A percentile compares a stretch with the other conserved stretches of the same genome.
Conservation (phyloP, 37 sponge, comb jelly and placozoan genomes). For the Beroe ovata region DNA sequence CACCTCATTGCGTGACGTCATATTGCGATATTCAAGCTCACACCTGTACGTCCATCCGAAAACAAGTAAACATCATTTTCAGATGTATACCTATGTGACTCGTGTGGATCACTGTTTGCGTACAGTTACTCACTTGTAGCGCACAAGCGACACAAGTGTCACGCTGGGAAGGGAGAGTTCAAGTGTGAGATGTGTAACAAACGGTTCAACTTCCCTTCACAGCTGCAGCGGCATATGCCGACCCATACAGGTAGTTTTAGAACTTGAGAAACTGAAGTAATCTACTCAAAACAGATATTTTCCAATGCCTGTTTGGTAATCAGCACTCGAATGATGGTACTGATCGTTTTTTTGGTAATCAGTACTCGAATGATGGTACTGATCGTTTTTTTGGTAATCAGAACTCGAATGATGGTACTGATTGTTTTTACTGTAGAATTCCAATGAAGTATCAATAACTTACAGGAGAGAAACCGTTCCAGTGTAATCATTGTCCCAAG, state of each 20-base stretch:
- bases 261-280: too few relatives aligned
- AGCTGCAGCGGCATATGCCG: slow-evolving; percentile 60
- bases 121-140: slow-evolving; percentile 47
- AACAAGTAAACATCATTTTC: neutral
- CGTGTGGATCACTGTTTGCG: slow-evolving; percentile 56
- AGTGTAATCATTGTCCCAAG: slow-evolving; percentile 62
- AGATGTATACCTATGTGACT: slow-evolving; percentile 58
- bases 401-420: too few relatives aligned
- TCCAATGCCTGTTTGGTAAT: too few relatives aligned
- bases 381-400: too few relatives aligned
- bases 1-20: too few relatives aligned
- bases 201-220: slow-evolving; percentile 66
- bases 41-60: too few relatives aligned
- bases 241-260: slow-evolving; percentile 68
- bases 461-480: slow-evolving; percentile 64
- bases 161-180: slow-evolving; percentile 66
- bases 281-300: too few relatives aligned
- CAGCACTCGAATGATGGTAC: too few relatives aligned
- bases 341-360: too few relatives aligned
- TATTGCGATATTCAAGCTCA: too few relatives aligned
- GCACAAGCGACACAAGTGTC: slow-evolving; percentile 64
- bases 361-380: too few relatives aligned
- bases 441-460: neutral
- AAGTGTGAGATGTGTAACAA: slow-evolving; percentile 65
- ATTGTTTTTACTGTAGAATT: neutral